A percentile compares a stretch with the other conserved stretches of the same genome.
Conservation (phyloP, 2,797 vertebrate species). For the Chaenodraco wilsoni region DNA sequence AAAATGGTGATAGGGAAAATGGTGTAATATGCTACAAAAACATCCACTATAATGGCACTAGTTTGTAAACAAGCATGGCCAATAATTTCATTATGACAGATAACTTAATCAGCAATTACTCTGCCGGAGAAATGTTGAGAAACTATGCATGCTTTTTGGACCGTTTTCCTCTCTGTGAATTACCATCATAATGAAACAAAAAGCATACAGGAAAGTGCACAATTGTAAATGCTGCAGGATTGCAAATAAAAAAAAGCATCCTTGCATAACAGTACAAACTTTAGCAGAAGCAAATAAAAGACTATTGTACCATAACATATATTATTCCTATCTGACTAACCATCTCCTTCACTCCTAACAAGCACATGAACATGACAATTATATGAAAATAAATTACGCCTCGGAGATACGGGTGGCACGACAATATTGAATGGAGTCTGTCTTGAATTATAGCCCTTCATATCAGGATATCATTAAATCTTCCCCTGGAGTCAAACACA, state of each 20-base stretch:
- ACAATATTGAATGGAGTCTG: constrained; percentile 68
- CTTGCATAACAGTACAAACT: constrained; percentile 15
- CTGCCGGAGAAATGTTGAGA: constrained; percentile 17
- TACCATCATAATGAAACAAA: neutral
- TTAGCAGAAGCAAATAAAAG: constrained; percentile 13
- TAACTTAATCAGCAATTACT: constrained; percentile 22
- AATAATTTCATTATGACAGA: constrained; percentile 15
- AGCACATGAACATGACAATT: constrained; percentile 63
- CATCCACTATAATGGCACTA: constrained; percentile 18
- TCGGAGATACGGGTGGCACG: constrained; percentile 45
- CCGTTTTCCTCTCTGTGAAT: neutral
- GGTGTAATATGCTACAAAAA: constrained; percentile 5
- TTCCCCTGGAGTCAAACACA: constrained; percentile 73
- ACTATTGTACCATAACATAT: constrained; percentile 17
- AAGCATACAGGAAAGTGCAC: neutral
- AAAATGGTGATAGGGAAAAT: neutral
- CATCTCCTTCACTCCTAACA: constrained; percentile 48
- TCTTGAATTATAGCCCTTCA: constrained; percentile 71
- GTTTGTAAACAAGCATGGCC: constrained; percentile 15
- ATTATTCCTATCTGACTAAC: constrained; percentile 13
- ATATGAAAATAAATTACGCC: constrained; percentile 66
- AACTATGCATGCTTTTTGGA: constrained; percentile 9
- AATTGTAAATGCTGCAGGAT: neutral
- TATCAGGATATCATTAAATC: constrained; percentile 78
- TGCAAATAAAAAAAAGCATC: neutral